Evolutionary conservation across 2,113 vertebrate species (phyloP), one percentile per base, ranked within the genome.

Genomic region (Hyperopisus bebe): DNA sequence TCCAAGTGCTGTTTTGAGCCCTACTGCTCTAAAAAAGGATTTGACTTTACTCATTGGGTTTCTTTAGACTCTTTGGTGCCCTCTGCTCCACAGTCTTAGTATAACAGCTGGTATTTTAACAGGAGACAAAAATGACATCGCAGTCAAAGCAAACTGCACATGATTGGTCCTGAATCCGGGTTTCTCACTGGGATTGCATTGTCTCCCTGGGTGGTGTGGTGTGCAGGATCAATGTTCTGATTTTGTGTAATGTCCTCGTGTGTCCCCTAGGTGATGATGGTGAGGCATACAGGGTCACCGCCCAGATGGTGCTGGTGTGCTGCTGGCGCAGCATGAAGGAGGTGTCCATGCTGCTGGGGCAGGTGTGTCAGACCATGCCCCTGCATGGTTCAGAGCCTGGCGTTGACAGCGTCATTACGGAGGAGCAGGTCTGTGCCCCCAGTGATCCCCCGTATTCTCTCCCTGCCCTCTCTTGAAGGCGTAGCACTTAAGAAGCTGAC

Each of bases 281-380:
- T 0, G 95, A 96, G 82, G 91, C 92, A 66, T 97, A 97, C 94
- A 96, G 97, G 1, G 97, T 98, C 92, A 99, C 98, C 0, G 98
- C 98, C 91, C 98, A 99, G 90, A 98, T 98, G 97, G 97, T 99
- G 87, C 95, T 99, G 91, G 97, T 99, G 0, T 99, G 98, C 91
- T 99, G 98, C 92, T 99, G 98, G 98, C 96, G 98, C 94, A 98
- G 96, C 91, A 98, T 99, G 98, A 99, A 99, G 95, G 98, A 99
- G 93, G 96, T 98, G 27, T 97, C 98, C 91, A 95, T 99, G 93
- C 96, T 99, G 86, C 91, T 99, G 5, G 98, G 98, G 47, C 95
- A 96, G 0, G 92, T 98, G 91, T 99, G 98, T 93, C 97, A 98
- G 92, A 96, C 95, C 91, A 92, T 99, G 5, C 97, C 97, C 47